Percentiles rank a stretch among this genome's conserved stretches.
phyloP scores from a whole-genome alignment of 1,140 invertebrate genomes.

The Aporrectodea caliginosa region DNA sequence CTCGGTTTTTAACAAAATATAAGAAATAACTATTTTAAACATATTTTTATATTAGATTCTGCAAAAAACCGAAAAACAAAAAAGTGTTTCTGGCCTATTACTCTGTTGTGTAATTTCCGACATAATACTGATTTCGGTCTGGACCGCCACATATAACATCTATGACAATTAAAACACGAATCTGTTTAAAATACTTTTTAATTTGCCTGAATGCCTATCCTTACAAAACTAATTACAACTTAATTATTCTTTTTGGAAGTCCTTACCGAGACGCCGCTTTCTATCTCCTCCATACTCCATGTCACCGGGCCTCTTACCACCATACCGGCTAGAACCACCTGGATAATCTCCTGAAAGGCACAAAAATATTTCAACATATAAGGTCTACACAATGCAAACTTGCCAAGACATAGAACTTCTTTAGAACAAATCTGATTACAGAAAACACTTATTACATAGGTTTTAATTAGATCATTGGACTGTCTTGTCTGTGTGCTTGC shows the following conservation, averaged over 20 bases:
- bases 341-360: neutral
- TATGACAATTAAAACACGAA: neutral
- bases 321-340: neutral
- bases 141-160: neutral
- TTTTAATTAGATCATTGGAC: too few species aligned
- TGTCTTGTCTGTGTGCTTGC: too few species aligned
- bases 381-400: too few species aligned
- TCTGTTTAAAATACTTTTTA: neutral
- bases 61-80: neutral
- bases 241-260: neutral
- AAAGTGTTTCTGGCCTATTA: neutral
- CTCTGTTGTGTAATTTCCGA: neutral
- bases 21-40: too few species aligned
- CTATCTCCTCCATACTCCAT: neutral
- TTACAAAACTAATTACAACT: neutral
- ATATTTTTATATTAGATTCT: too few species aligned
- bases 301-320: neutral
- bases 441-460: too few species aligned
- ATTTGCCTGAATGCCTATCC: neutral
- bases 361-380: too few species aligned
- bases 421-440: too few species aligned
- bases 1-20: too few species aligned
- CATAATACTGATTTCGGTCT: neutral
- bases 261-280: neutral
- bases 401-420: too few species aligned